A percentile compares a stretch with the other conserved stretches of the same genome.
These are phyloP conservation scores for Syrista parreyssii DNA, from an alignment of 2,888 invertebrate species.

Conservation along the genomic window DNA sequence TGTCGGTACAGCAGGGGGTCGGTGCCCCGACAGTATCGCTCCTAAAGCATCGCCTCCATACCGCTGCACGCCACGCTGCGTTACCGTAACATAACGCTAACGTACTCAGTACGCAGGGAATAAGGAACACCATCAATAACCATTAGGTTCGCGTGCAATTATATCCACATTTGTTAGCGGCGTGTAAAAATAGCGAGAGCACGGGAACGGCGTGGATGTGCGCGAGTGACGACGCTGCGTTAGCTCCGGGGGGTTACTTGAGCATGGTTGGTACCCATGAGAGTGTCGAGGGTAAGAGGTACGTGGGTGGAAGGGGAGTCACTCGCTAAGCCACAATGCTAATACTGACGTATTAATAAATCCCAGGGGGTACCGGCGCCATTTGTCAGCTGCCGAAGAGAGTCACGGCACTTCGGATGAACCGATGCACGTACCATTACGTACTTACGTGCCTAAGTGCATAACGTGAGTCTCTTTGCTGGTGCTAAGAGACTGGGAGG, in stretches of 20 bases:
- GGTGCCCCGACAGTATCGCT: slow-evolving; percentile 52
- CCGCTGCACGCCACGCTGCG: slow-evolving; percentile 37
- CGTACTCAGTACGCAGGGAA: slow-evolving; percentile 28
- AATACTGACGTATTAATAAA: slow-evolving; percentile 25
- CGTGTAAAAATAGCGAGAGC: slow-evolving; percentile 25
- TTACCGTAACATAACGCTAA: slow-evolving; percentile 34
- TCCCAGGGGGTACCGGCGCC: slow-evolving; percentile 5
- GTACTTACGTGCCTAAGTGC: background rate
- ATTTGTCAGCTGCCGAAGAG: background rate
- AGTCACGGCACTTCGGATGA: background rate
- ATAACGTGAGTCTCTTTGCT: background rate
- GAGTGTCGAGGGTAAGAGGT: background rate
- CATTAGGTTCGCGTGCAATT: slow-evolving; percentile 60
- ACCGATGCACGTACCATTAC: background rate
- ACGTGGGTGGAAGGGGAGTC: slow-evolving; percentile 10
- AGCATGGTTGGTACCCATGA: background rate
- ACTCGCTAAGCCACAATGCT: slow-evolving; percentile 18
- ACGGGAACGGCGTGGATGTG: background rate
- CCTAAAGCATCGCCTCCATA: slow-evolving; percentile 50
- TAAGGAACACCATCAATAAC: slow-evolving; percentile 58
- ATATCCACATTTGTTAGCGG: slow-evolving; percentile 55
- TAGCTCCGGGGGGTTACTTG: background rate
- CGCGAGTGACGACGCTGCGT: background rate
- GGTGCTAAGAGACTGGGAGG: background rate
- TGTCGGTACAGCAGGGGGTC: slow-evolving; percentile 51